phyloP scores from a whole-genome alignment of 1,140 invertebrate genomes.

The Drosophila virilis region DNA sequence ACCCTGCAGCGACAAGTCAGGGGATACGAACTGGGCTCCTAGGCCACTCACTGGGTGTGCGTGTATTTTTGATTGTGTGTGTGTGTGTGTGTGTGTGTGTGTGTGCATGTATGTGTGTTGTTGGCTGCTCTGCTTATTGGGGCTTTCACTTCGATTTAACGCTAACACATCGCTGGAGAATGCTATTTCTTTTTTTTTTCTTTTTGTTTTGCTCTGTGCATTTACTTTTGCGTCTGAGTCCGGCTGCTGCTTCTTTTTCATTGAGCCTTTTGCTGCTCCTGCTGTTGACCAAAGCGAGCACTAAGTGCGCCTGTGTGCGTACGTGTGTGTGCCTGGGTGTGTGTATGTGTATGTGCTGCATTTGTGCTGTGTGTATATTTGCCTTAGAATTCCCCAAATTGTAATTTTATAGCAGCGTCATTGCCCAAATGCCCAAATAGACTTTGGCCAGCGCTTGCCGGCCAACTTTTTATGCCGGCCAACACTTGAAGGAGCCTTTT shows the following conservation, averaged over 20 bases:
- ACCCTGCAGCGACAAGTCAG: neutral
- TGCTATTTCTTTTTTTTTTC: constrained; percentile 26
- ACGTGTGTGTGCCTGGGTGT: constrained; percentile 38
- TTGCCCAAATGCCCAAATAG: constrained; percentile 80
- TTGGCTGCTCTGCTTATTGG: constrained; percentile 51
- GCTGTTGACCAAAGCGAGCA: constrained; percentile 56
- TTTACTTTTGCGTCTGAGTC: constrained; percentile 30
- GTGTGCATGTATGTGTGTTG: constrained; percentile 3
- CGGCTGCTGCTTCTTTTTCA: constrained; percentile 10
- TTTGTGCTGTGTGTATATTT: constrained; percentile 47
- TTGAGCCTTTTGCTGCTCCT: constrained; percentile 18
- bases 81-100: no score
- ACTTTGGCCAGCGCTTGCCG: constrained; percentile 54
- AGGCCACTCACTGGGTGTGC: constrained; percentile 2
- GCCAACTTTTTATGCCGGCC: constrained; percentile 44
- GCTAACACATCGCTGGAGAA: constrained; percentile 73
- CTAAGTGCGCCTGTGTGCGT: constrained; percentile 20
- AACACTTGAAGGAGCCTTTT: constrained; percentile 38
- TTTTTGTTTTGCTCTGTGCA: constrained; percentile 13
- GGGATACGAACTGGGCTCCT: neutral
- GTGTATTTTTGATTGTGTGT: no score
- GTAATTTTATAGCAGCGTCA: constrained; percentile 81
- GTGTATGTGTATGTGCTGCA: constrained; percentile 22
- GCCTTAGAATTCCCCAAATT: constrained; percentile 80
- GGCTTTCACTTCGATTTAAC: constrained; percentile 70